Conservation (phyloP, 2,113 vertebrate species). For the Pterocles gutturalis region DNA sequence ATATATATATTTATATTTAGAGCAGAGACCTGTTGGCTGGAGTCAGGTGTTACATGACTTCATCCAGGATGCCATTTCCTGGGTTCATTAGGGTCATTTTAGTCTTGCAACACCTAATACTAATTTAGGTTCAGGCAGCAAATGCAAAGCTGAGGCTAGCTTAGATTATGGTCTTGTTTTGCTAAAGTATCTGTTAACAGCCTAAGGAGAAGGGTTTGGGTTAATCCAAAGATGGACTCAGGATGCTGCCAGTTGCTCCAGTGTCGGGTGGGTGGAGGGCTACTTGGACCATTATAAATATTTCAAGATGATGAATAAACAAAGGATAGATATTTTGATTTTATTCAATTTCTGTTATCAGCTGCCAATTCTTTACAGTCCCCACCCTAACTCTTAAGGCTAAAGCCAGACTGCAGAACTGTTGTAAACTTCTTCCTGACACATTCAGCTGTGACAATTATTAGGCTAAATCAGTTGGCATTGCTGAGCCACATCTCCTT, state of each 20-base stretch:
- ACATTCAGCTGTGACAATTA: background rate
- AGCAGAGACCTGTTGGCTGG: background rate
- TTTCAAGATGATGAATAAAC: conserved; percentile 53
- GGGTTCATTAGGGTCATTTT: background rate
- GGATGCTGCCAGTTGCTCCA: conserved; percentile 20
- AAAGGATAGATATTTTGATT: conserved; percentile 46
- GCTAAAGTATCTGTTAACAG: background rate
- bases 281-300: conserved; percentile 20
- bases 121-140: background rate
- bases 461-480: background rate
- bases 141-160: background rate
- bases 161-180: background rate
- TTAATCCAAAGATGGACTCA: conserved; percentile 13
- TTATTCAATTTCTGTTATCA: conserved; percentile 46
- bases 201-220: background rate
- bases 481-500: background rate
- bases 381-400: conserved; percentile 10
- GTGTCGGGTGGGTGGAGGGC: conserved; percentile 9
- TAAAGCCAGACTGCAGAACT: background rate
- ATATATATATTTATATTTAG: background rate
- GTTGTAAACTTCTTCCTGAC: background rate
- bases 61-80: background rate
- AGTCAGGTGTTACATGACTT: background rate
- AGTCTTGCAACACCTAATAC: background rate
- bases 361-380: conserved; percentile 48